Conservation (phyloP, 2,797 vertebrate species). For the Percopsis omiscomaycus region DNA sequence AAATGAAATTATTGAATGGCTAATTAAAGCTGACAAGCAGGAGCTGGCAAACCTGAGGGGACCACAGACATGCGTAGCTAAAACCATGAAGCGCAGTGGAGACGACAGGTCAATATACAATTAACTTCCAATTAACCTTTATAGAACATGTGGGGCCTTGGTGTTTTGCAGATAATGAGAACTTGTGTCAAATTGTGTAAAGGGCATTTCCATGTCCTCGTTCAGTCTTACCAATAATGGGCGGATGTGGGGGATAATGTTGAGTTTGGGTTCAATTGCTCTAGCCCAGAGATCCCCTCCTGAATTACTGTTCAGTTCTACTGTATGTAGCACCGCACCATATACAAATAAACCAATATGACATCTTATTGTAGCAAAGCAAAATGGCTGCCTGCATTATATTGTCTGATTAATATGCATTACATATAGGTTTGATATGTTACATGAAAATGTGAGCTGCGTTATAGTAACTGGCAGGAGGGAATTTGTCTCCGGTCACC, state of each 20-base stretch:
- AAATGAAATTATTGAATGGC: slow-evolving; percentile 33
- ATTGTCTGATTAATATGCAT: too few species aligned
- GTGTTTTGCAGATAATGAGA: slow-evolving; percentile 6
- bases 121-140: slow-evolving; percentile 45
- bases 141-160: slow-evolving; percentile 10
- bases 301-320: too few species aligned
- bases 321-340: too few species aligned
- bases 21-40: slow-evolving; percentile 40
- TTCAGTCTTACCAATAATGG: slow-evolving; percentile 1
- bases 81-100: slow-evolving; percentile 8
- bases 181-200: slow-evolving; percentile 4
- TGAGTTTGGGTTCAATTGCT: too few species aligned
- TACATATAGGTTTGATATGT: too few species aligned
- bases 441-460: too few species aligned
- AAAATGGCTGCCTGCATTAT: too few species aligned
- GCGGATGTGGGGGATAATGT: neutral
- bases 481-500: too few species aligned
- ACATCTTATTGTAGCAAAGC: too few species aligned
- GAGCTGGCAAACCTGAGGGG: slow-evolving; percentile 9
- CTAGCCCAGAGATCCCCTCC: too few species aligned
- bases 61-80: slow-evolving; percentile 8
- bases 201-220: neutral
- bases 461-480: too few species aligned
- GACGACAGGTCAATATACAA: slow-evolving; percentile 27
- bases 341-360: too few species aligned